Evolutionary conservation across 2,797 vertebrate genomes (phyloP).

Genomic region (Catharus ustulatus): DNA sequence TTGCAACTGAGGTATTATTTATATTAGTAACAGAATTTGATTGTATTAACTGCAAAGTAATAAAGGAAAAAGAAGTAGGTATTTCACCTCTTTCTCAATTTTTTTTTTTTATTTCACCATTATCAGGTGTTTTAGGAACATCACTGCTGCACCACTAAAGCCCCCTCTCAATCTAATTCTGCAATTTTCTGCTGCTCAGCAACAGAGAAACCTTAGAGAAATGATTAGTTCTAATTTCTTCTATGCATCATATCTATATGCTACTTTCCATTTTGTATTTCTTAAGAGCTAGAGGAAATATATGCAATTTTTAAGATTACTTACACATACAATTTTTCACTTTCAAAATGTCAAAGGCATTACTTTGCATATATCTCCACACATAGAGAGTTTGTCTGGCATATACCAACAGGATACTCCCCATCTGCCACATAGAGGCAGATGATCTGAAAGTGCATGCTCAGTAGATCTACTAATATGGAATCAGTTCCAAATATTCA

Average conservation of each 20-base stretch:
- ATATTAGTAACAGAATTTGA: background rate
- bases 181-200: background rate
- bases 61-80: background rate
- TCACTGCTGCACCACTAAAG: background rate
- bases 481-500: background rate
- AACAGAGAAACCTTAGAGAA: background rate
- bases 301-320: background rate
- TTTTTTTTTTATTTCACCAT: background rate
- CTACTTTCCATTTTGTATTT: background rate
- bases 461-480: background rate
- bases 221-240: background rate
- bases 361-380: background rate
- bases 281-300: background rate
- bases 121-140: background rate
- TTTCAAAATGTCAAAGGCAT: conserved; percentile 30
- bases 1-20: background rate
- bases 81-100: background rate
- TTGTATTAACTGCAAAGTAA: background rate
- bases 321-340: background rate
- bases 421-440: background rate
- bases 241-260: background rate
- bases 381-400: background rate
- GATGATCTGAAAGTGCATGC: background rate
- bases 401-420: background rate
- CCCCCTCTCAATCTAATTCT: background rate